phyloP scores from a whole-genome alignment of 2,888 invertebrate genomes.

The Athetis lepigone region DNA sequence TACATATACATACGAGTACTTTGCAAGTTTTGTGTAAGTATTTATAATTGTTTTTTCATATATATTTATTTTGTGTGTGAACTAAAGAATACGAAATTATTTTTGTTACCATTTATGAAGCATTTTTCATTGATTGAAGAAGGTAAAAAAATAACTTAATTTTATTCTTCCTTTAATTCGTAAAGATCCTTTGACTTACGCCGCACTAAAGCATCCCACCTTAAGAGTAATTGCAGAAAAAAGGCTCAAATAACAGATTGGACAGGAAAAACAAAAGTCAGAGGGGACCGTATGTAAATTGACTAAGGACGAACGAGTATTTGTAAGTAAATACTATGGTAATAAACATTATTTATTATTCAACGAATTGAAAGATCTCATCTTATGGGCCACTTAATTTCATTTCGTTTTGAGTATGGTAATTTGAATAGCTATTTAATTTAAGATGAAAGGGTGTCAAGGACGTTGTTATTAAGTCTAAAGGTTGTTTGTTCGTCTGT shows the following conservation, averaged over 20 bases:
- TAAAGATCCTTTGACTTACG: conserved; percentile 25
- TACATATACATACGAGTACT: too few relatives aligned
- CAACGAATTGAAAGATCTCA: conserved; percentile 56
- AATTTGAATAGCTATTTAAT: conserved; percentile 32
- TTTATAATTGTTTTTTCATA: too few relatives aligned
- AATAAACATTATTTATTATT: conserved; percentile 63
- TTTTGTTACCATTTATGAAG: too few relatives aligned
- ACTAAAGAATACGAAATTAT: too few relatives aligned
- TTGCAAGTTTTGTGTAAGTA: too few relatives aligned
- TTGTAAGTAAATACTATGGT: conserved; percentile 65
- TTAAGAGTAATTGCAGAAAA: conserved; percentile 55
- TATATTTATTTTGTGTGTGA: too few relatives aligned
- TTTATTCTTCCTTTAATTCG: too few relatives aligned
- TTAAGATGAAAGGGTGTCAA: too few relatives aligned
- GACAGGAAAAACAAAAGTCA: conserved; percentile 43
- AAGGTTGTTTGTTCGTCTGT: too few relatives aligned
- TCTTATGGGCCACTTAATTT: conserved; percentile 46
- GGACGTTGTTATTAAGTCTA: too few relatives aligned
- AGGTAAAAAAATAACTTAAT: too few relatives aligned
- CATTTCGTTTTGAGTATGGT: conserved; percentile 27
- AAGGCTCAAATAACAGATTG: conserved; percentile 46
- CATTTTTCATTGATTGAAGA: too few relatives aligned
- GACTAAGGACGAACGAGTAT: conserved; percentile 54
- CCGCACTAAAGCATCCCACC: conserved; percentile 21
- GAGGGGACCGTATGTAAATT: conserved; percentile 65